These are phyloP conservation scores for Adrianichthys oophorus DNA, from an alignment of 2,797 vertebrate genomes.

Conservation along the genomic window DNA sequence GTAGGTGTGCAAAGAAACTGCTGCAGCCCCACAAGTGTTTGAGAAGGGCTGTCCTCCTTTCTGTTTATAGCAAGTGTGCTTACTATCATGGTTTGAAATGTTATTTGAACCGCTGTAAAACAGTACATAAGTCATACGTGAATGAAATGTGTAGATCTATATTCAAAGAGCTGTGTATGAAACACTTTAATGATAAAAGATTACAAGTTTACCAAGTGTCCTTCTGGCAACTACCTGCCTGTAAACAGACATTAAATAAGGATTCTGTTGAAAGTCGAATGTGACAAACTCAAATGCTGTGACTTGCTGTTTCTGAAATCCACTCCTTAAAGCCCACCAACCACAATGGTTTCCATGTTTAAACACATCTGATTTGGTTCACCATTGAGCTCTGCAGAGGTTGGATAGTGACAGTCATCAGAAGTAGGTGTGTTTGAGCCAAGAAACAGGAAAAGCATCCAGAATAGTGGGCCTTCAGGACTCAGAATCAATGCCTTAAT, in stretches of 20 bases:
- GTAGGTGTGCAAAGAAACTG: conserved; percentile 37
- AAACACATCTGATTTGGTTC: too few species aligned
- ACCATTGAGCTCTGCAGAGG: too few species aligned
- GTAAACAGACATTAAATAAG: conserved; percentile 13
- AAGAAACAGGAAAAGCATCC: too few species aligned
- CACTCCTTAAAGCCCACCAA: neutral
- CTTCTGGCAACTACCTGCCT: conserved; percentile 8
- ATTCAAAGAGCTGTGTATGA: conserved; percentile 69
- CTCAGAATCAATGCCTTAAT: too few species aligned
- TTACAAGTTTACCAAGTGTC: conserved; percentile 21
- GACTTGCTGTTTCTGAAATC: conserved; percentile 1
- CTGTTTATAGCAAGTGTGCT: conserved; percentile 64
- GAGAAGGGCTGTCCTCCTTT: conserved; percentile 35
- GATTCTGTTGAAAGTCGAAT: conserved; percentile 26
- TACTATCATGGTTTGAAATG: conserved; percentile 53
- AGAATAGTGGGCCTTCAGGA: too few species aligned
- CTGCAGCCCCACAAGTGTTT: conserved; percentile 14
- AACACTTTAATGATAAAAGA: conserved; percentile 34
- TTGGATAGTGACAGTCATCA: too few species aligned
- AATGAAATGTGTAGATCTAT: conserved; percentile 78
- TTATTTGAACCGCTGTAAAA: conserved; percentile 81
- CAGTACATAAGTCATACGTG: conserved; percentile 62
- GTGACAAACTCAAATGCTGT: conserved; percentile 11
- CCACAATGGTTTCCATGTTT: too few species aligned
- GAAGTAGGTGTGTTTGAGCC: too few species aligned